Evolutionary conservation across 1,140 invertebrate genomes (phyloP).

Genomic region (Nilaparvata lugens): DNA sequence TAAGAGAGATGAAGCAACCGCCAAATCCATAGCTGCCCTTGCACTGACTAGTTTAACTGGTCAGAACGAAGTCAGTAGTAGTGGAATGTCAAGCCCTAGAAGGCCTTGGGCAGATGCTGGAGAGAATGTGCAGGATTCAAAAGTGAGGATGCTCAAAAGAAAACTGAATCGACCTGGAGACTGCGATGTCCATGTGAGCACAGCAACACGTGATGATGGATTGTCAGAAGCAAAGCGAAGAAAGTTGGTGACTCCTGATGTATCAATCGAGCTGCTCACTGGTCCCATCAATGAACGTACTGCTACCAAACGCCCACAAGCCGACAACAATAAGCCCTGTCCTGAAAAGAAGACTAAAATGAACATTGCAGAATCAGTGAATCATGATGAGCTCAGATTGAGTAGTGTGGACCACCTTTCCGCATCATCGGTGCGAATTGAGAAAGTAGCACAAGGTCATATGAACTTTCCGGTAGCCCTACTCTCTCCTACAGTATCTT

Average conservation of each 20-base stretch:
- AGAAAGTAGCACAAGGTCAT: constrained; percentile 7
- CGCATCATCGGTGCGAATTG: constrained; percentile 11
- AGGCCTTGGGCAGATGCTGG: neutral
- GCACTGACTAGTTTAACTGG: neutral
- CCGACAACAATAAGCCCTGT: neutral
- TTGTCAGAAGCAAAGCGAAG: constrained; percentile 23
- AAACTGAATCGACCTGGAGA: constrained; percentile 17
- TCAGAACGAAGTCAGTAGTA: neutral
- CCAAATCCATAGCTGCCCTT: neutral
- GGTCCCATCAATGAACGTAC: neutral
- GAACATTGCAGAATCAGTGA: neutral
- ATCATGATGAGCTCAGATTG: constrained; percentile 6
- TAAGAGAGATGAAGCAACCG: neutral
- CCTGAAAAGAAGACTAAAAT: neutral
- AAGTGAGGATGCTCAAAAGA: constrained; percentile 20
- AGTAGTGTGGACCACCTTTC: constrained; percentile 10
- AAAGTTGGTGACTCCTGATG: constrained; percentile 25
- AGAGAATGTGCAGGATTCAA: neutral
- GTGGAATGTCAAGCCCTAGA: neutral
- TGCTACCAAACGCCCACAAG: constrained; percentile 3
- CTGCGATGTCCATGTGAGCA: neutral
- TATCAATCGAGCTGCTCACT: constrained; percentile 27
- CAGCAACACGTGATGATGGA: neutral
- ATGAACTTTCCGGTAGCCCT: too few relatives aligned
- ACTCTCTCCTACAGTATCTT: too few relatives aligned